These are phyloP conservation scores for Acanthurus leucopareius DNA, from an alignment of 2,797 vertebrate species.

Conservation along the genomic window DNA sequence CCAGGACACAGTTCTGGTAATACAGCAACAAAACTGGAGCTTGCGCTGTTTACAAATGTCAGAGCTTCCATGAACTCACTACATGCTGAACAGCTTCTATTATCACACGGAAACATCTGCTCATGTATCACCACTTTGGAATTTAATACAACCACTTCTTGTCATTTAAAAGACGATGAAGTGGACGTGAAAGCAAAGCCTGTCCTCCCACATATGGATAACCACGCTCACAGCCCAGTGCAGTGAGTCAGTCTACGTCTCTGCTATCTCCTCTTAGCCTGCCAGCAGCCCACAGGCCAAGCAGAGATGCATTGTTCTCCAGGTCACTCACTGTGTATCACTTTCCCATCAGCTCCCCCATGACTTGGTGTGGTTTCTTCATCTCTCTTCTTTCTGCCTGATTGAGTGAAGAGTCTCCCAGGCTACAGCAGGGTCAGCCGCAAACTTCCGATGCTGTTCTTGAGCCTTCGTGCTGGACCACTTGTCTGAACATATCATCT, in stretches of 20 bases:
- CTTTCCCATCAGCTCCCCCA: constrained; percentile 57
- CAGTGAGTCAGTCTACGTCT: constrained; percentile 72
- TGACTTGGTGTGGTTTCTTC: constrained; percentile 57
- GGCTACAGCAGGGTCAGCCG: constrained; percentile 51
- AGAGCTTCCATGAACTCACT: constrained; percentile 18
- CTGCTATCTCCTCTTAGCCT: constrained; percentile 58
- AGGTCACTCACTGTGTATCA: constrained; percentile 71
- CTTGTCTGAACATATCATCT: constrained; percentile 68
- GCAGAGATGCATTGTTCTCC: constrained; percentile 63
- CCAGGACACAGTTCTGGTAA: not conserved
- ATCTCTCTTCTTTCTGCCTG: constrained; percentile 57
- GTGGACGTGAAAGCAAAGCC: constrained; percentile 64
- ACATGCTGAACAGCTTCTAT: constrained; percentile 24
- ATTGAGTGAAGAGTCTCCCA: constrained; percentile 56
- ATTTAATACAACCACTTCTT: constrained; percentile 51
- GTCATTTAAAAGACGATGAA: constrained; percentile 65
- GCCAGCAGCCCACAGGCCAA: constrained; percentile 69
- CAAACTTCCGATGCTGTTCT: constrained; percentile 39
- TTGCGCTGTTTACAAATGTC: constrained; percentile 15
- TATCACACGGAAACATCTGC: constrained; percentile 44
- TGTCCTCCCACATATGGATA: constrained; percentile 76
- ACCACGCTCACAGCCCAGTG: constrained; percentile 61
- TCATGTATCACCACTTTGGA: constrained; percentile 24
- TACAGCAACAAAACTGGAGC: not conserved
- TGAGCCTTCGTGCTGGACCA: constrained; percentile 25